Conservation (phyloP, 2,797 vertebrate genomes). For the Gambelia wislizenii region DNA sequence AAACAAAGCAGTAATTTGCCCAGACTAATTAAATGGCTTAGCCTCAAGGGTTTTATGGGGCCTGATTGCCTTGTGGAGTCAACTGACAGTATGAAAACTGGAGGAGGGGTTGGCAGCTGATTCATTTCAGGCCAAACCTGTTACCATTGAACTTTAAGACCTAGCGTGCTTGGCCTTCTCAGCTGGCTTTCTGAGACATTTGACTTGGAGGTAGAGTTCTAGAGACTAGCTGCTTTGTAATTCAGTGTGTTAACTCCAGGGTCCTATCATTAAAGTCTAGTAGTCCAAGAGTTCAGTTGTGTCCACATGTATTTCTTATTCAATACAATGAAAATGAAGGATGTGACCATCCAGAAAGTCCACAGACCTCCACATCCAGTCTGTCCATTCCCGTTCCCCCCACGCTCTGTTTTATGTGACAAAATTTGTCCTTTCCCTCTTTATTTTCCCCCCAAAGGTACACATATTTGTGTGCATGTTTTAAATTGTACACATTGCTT, state of each 20-base stretch:
- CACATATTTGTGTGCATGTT: too few species aligned
- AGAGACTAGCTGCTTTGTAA: neutral
- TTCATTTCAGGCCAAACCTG: neutral
- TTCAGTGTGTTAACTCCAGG: too few species aligned
- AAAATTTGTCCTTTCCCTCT: too few species aligned
- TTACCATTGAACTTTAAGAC: neutral
- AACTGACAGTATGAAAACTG: neutral
- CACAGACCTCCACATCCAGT: too few species aligned
- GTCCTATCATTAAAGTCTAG: neutral
- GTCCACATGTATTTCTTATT: too few species aligned
- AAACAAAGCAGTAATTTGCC: neutral
- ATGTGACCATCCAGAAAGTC: too few species aligned
- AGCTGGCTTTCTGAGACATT: neutral
- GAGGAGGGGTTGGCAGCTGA: neutral
- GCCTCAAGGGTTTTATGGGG: neutral
- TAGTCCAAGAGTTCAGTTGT: neutral
- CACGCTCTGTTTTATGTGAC: too few species aligned
- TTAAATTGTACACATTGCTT: too few species aligned
- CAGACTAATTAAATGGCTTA: neutral
- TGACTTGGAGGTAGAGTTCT: neutral
- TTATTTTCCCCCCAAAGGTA: too few species aligned
- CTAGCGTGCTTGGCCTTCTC: neutral
- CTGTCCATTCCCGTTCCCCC: too few species aligned
- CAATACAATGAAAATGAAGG: too few species aligned
- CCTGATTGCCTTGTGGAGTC: neutral